Base-by-base conservation (phyloP, 2,888 invertebrate species). In the Folsomia candida region DNA sequence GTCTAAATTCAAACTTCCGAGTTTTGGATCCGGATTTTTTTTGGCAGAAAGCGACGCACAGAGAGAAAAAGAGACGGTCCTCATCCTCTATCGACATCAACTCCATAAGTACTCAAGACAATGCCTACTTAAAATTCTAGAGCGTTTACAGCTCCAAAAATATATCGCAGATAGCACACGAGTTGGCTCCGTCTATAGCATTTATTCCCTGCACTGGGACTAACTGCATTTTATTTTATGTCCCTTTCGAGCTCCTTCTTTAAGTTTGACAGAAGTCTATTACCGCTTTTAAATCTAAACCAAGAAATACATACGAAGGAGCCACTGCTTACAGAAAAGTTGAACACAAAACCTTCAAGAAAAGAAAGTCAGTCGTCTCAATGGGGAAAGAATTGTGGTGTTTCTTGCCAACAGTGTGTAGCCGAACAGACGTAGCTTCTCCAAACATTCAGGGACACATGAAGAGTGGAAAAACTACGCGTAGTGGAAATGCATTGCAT, bases 71-170 rank as follows among this genome's bases (percentile, higher is more conserved):
- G 24, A 22, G n/a, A 57, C n/a, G n/a, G 24, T n/a, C 24, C 6
- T 57, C n/a, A 22, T 57, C n/a, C n/a, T 14, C 37, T 37, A 37
- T 37, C 37, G 14, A 37, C 37, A 37, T 37, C 37, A 37, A 37
- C 37, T 37, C n/a, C n/a, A n/a, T n/a, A 37, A 37, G 14, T 37
- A 37, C 37, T 37, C 37, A 68, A 28, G 27, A 62, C 62, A 62
- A 62, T 68, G 70, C 73, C 76, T 73, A 73, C 73, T 76, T 76
- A 76, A 76, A 76, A 76, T 76, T 76, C 76, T 70, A 62, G 70
- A 76, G 73, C 76, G 76, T 76, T 76, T 76, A 75, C 75, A 70
- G 72, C 75, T 72, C 75, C 70, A 75, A 72, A 75, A 20, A 20
- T 6, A 11, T 57, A 20, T 57, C 57, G 9, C n/a, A 11, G n/a